These are phyloP conservation scores for Gonatopus flavifemur DNA, from an alignment of 1,140 invertebrate genomes.

Conservation along the genomic window DNA sequence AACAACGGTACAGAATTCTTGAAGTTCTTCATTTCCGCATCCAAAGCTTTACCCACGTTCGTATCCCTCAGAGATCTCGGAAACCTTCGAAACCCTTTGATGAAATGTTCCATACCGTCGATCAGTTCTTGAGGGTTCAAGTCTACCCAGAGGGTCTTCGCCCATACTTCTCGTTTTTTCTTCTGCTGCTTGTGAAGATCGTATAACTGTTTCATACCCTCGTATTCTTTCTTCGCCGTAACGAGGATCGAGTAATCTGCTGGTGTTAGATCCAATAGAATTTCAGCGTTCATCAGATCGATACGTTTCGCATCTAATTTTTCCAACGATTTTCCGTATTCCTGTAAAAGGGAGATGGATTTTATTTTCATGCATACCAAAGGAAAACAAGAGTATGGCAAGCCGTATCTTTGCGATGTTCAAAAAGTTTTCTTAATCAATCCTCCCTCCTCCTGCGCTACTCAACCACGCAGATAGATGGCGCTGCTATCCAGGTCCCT, in stretches of 20 bases:
- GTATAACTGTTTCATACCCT: conserved; percentile 73
- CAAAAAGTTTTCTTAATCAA: too few relatives aligned
- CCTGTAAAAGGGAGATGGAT: conserved; percentile 49
- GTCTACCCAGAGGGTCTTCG: conserved; percentile 83
- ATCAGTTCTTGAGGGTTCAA: conserved; percentile 80
- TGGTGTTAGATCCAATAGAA: conserved; percentile 81
- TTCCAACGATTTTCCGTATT: conserved; percentile 69
- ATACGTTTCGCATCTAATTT: conserved; percentile 68
- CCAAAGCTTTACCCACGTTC: conserved; percentile 67
- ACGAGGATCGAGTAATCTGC: conserved; percentile 78
- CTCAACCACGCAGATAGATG: too few relatives aligned
- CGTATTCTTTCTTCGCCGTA: conserved; percentile 71
- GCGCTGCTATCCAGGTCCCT: too few relatives aligned
- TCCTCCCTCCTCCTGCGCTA: too few relatives aligned
- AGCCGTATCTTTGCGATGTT: too few relatives aligned
- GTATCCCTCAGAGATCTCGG: conserved; percentile 62
- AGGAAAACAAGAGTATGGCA: too few relatives aligned
- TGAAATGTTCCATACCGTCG: conserved; percentile 83
- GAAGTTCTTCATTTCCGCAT: conserved; percentile 84
- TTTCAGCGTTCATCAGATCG: conserved; percentile 77
- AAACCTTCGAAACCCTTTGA: conserved; percentile 75
- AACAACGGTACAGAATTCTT: conserved; percentile 84
- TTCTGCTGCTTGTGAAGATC: conserved; percentile 79
- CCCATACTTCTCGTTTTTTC: conserved; percentile 75
- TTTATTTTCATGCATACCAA: too few relatives aligned